Evolutionary conservation across 2,888 invertebrate genomes (phyloP).

Genomic region (Chloromyia formosa): DNA sequence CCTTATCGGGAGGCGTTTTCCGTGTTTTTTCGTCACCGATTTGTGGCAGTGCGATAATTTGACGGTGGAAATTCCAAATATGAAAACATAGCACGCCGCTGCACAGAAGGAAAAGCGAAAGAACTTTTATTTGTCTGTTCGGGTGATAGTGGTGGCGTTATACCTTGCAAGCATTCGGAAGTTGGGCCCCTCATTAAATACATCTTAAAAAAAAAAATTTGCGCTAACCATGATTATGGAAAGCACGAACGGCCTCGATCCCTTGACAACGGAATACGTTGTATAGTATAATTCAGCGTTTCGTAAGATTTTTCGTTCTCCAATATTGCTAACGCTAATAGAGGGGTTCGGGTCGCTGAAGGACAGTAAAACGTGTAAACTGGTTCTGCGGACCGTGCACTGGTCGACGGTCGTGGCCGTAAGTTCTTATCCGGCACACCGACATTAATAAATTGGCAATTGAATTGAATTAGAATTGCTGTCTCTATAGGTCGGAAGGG

Average conservation of each 20-base stretch:
- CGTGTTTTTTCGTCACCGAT: no score
- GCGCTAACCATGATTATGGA: conserved; percentile 56
- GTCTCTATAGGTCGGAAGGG: conserved; percentile 78
- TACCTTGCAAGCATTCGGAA: no score
- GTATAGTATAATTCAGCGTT: conserved; percentile 63
- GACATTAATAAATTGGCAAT: conserved; percentile 74
- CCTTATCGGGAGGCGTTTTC: no score
- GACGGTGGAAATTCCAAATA: no score
- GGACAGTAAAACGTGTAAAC: conserved; percentile 23
- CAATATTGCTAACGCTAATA: conserved; percentile 1
- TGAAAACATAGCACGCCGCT: no score
- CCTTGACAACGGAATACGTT: conserved; percentile 57
- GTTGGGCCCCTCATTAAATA: no score
- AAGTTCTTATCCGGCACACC: conserved; percentile 71
- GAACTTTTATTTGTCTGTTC: no score
- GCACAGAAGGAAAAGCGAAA: no score
- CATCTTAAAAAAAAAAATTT: no score
- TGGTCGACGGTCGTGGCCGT: conserved; percentile 63
- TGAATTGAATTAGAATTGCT: conserved; percentile 79
- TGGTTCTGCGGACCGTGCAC: conserved; percentile 6
- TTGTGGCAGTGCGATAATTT: no score
- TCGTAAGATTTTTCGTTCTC: conserved; percentile 58
- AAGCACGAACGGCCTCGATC: conserved; percentile 57
- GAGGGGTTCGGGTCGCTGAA: conserved; percentile 27
- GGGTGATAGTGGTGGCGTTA: no score